These are phyloP conservation scores for Limosa lapponica DNA, from an alignment of 2,797 vertebrate genomes.

Conservation along the genomic window DNA sequence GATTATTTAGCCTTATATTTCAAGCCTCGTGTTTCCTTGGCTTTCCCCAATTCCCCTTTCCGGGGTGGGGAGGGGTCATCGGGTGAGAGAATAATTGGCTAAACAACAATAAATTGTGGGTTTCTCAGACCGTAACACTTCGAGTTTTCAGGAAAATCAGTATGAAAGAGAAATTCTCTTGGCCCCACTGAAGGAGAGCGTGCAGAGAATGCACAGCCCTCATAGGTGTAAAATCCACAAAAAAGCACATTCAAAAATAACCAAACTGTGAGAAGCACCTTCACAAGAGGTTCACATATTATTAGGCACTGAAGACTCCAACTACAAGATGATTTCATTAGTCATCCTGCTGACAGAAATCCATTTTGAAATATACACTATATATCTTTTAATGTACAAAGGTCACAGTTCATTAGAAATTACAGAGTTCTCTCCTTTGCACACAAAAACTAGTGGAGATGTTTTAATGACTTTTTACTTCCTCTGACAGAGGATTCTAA, in stretches of 20 bases:
- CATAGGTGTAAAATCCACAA: neutral
- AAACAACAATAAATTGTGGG: no score
- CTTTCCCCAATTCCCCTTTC: no score
- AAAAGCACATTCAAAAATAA: neutral
- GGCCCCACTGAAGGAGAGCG: neutral
- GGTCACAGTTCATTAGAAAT: neutral
- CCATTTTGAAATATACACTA: neutral
- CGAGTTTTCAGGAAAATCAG: neutral
- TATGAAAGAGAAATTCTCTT: neutral
- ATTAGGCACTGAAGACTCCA: neutral
- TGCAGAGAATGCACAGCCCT: neutral
- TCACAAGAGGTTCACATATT: fast-evolving
- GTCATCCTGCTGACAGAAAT: neutral
- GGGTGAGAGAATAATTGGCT: no score
- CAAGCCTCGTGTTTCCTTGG: no score
- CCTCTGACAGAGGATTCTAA: neutral
- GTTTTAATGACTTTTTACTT: neutral
- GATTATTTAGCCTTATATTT: no score
- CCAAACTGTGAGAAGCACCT: neutral
- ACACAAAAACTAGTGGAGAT: neutral
- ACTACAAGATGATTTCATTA: neutral
- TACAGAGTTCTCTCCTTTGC: neutral
- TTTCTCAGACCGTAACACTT: no score
- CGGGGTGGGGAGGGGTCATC: no score
- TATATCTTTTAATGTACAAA: neutral